phyloP scores from a whole-genome alignment of 2,113 vertebrate species.

The Isichthys henryi region DNA sequence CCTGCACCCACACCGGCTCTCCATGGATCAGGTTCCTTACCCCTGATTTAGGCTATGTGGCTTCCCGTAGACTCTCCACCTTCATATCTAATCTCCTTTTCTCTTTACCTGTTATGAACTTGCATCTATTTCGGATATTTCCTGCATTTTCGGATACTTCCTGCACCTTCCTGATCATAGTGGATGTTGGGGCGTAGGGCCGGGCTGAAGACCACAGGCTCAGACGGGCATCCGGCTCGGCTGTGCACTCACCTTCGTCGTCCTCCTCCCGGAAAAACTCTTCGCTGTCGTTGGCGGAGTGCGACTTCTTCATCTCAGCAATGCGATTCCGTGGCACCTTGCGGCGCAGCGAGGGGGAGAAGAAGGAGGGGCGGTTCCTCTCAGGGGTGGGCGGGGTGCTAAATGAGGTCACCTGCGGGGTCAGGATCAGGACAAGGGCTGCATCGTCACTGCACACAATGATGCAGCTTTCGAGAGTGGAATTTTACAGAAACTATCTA shows the following conservation, averaged over 20 bases:
- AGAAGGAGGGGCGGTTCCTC: constrained; percentile 87
- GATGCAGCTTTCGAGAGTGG: not conserved
- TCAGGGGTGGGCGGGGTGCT: constrained; percentile 93
- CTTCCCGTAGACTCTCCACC: not conserved
- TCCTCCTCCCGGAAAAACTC: constrained; percentile 91
- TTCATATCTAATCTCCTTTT: not conserved
- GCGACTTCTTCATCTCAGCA: constrained; percentile 96
- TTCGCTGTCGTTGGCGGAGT: constrained; percentile 96
- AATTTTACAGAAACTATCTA: not conserved
- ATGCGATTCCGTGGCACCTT: constrained; percentile 81
- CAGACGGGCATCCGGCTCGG: not conserved
- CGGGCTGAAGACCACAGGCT: not conserved
- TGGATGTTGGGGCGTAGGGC: not conserved
- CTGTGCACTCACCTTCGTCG: constrained; percentile 57
- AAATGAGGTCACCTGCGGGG: constrained; percentile 85
- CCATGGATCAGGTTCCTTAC: too few relatives aligned
- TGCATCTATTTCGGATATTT: not conserved
- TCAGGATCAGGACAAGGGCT: not conserved
- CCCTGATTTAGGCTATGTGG: not conserved
- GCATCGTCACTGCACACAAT: not conserved
- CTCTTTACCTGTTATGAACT: not conserved
- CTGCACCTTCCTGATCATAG: not conserved
- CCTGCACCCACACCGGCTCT: too few relatives aligned
- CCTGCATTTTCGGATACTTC: not conserved
- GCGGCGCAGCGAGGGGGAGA: constrained; percentile 87